Evolutionary conservation across 1,140 invertebrate species (phyloP).

Genomic region (Penaeus vannamei): DNA sequence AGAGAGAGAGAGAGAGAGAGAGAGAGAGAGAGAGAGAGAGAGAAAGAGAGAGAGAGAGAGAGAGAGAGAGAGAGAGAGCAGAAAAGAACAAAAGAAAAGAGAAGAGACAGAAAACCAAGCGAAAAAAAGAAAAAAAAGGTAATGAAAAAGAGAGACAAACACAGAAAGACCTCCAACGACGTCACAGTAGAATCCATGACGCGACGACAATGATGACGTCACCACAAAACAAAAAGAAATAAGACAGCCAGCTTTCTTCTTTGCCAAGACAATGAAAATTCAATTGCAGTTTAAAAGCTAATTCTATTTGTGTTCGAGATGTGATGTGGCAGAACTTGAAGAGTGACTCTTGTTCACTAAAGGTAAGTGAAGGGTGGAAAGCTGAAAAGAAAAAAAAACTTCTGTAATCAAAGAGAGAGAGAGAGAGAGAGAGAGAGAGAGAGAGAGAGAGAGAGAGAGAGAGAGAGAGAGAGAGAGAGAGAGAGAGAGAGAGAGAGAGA

Average conservation of each 20-base stretch:
- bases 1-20: background rate
- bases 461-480: background rate
- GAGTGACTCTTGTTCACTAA: background rate
- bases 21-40: background rate
- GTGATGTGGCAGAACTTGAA: too few species aligned
- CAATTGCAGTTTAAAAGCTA: too few species aligned
- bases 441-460: background rate
- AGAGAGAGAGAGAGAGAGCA: background rate
- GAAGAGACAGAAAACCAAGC: background rate
- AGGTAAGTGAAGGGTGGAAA: constrained; percentile 9
- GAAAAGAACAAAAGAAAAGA: background rate
- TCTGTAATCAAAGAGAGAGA: background rate
- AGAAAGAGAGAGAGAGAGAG: background rate
- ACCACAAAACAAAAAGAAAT: too few species aligned
- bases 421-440: background rate
- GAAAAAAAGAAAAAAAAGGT: background rate
- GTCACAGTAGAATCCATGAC: too few species aligned
- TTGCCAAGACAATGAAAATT: too few species aligned
- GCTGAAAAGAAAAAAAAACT: background rate
- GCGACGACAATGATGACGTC: too few species aligned
- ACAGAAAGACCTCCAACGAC: too few species aligned
- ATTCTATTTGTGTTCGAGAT: too few species aligned
- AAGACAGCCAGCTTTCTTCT: too few species aligned
- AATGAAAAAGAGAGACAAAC: too few species aligned
- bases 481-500: background rate